Evolutionary conservation across 2,888 invertebrate genomes (phyloP).

Genomic region (Eupsilia transversa): DNA sequence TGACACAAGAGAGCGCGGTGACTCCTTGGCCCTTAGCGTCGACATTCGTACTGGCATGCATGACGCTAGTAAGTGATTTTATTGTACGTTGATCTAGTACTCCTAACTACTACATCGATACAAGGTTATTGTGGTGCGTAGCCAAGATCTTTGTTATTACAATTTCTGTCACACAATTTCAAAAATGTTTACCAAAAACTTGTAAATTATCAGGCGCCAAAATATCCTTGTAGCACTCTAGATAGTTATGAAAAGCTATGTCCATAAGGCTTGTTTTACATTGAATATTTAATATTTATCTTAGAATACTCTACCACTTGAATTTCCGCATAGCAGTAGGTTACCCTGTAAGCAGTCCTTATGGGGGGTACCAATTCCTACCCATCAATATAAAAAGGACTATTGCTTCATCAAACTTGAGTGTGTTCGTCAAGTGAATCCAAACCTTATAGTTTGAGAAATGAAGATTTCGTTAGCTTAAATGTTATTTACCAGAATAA

Average conservation of each 20-base stretch:
- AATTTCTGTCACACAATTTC: not conserved
- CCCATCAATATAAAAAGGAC: not conserved
- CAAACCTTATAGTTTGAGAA: not conserved
- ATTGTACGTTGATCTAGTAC: not conserved
- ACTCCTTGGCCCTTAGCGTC: constrained; percentile 88
- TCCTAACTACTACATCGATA: not conserved
- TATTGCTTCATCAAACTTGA: not conserved
- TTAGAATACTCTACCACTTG: not conserved
- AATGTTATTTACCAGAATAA: too few relatives aligned
- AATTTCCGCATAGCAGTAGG: not conserved
- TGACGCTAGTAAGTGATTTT: constrained; percentile 83
- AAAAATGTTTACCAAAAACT: not conserved
- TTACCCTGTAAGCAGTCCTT: not conserved
- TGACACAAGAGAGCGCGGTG: constrained; percentile 81
- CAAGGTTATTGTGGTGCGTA: not conserved
- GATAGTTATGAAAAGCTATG: not conserved
- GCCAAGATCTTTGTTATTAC: not conserved
- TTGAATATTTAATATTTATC: not conserved
- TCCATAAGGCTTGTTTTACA: not conserved
- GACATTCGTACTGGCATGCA: constrained; percentile 86
- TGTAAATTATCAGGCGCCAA: too few relatives aligned
- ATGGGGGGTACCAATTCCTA: not conserved
- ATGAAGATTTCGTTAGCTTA: not conserved
- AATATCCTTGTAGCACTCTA: not conserved
- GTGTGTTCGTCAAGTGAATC: not conserved